phyloP scores from a whole-genome alignment of 2,888 invertebrate species.

The Drosophila niveifrons region DNA sequence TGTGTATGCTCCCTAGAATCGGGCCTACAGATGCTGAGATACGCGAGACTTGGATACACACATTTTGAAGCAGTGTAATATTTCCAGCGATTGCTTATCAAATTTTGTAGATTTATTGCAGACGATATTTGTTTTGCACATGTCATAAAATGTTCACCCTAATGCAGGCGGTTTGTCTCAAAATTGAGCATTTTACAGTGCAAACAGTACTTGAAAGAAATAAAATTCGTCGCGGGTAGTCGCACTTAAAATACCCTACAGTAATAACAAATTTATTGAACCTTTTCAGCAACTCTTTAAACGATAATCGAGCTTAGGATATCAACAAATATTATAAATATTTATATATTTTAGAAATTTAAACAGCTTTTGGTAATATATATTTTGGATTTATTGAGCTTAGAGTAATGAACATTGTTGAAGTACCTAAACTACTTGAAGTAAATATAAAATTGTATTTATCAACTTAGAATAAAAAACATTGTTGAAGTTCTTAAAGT shows the following conservation, averaged over 20 bases:
- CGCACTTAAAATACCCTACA: constrained; percentile 7
- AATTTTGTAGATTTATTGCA: constrained; percentile 28
- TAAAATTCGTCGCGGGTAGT: background rate
- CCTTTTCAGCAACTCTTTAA: no score
- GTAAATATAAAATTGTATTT: no score
- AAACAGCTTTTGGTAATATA: no score
- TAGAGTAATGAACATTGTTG: no score
- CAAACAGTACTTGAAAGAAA: constrained; percentile 9
- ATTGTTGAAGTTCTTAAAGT: no score
- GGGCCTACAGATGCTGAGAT: background rate
- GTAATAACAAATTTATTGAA: no score
- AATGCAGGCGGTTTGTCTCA: constrained; percentile 21
- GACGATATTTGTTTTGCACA: constrained; percentile 2
- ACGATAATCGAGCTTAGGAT: no score
- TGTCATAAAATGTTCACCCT: constrained; percentile 19
- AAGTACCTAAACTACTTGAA: no score
- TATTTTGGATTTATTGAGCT: no score
- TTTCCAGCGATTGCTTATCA: constrained; percentile 22
- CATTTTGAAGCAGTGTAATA: background rate
- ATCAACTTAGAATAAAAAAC: no score
- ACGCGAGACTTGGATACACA: background rate
- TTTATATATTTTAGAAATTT: no score
- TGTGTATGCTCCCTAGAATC: constrained; percentile 2
- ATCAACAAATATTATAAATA: no score
- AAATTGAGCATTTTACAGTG: constrained; percentile 22